Evolutionary conservation across 2,888 invertebrate genomes (phyloP), one percentile per base, ranked within the genome.

Genomic region (Hydraecia micacea): DNA sequence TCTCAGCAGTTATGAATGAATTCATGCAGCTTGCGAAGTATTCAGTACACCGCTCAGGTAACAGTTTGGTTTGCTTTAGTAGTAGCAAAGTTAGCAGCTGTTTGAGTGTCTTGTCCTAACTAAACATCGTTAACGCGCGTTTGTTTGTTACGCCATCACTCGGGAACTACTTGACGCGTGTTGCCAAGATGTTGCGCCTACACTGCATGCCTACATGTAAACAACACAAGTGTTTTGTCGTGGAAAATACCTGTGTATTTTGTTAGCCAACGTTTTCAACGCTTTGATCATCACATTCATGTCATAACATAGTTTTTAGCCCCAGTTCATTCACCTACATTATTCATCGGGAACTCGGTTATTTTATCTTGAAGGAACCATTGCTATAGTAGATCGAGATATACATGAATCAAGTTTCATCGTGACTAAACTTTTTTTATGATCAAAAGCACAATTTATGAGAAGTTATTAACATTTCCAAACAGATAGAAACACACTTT

Each of bases 251-350:
- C 55, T 73, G 18, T 42, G 21, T 73, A 66, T 73, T 74, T 72
- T 32, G 58, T 58, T 68, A 63, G 75, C 62, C 67, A 79, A 81
- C 36, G 55, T 55, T 42, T 39, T 82, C 83, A 80, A 69, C 75
- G 76, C 58, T 65, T 49, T 49, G 76, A 36, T 73, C 73, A 62
- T 66, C 42, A 46, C 25, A 63, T 81, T 67, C 42, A 21, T 42
- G 36, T 55, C 65, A 74, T 52, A 66, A 49, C 32, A 32, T 49
- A 28, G 46, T 60, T 63, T 73, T 25, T 42, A 80, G 13, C 52
- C 15, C 25, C 46, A 69, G 84, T 72, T 85, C 86, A 81, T 85
- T 84, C 62, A 81, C 72, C 74, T n/a, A 55, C 18, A 58, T 63
- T 36, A 65, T 55, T 83, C 32, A 68, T 36, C 2, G 25, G 25